phyloP scores from a whole-genome alignment of 37 sponge, comb jelly and placozoan species.

The Haliclona indistincta region DNA sequence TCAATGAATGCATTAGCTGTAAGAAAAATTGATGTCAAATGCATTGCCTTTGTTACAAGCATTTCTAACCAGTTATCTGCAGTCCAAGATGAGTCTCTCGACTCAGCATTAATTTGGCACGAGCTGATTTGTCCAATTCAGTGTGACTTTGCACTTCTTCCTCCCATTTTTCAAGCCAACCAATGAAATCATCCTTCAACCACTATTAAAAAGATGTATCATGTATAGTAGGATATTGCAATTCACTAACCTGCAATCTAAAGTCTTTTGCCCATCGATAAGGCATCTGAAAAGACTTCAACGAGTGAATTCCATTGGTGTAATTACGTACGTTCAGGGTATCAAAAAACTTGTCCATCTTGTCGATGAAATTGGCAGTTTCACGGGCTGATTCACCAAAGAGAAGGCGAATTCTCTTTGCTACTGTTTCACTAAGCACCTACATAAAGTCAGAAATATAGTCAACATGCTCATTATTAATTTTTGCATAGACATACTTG shows the following conservation, averaged over 20 bases:
- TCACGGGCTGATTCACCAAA: conserved; percentile 4
- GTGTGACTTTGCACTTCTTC: not conserved
- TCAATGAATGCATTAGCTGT: conserved; percentile 1
- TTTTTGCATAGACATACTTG: not conserved
- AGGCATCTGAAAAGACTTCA: conserved; percentile 8
- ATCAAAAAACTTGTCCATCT: conserved; percentile 20
- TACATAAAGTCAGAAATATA: not conserved
- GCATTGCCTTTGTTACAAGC: not conserved
- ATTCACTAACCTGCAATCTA: not conserved
- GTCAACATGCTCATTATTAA: not conserved
- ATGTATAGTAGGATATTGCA: not conserved
- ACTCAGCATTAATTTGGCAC: not conserved
- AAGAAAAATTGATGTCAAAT: not conserved
- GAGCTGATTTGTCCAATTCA: not conserved
- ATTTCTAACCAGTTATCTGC: conserved; percentile 3
- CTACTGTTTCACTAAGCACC: conserved; percentile 20
- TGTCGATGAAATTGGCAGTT: conserved; percentile 2
- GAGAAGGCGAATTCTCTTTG: not conserved
- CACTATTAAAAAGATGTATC: conserved; percentile 6
- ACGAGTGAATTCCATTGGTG: not conserved
- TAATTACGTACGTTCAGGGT: conserved; percentile 13
- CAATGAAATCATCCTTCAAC: not conserved
- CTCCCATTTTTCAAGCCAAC: not conserved
- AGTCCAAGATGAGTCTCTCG: not conserved
- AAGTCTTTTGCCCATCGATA: not conserved